Evolutionary conservation across 2,113 vertebrate genomes (phyloP), one percentile per base, ranked within the genome.

Genomic region (Cyprinodon brontotheroides): DNA sequence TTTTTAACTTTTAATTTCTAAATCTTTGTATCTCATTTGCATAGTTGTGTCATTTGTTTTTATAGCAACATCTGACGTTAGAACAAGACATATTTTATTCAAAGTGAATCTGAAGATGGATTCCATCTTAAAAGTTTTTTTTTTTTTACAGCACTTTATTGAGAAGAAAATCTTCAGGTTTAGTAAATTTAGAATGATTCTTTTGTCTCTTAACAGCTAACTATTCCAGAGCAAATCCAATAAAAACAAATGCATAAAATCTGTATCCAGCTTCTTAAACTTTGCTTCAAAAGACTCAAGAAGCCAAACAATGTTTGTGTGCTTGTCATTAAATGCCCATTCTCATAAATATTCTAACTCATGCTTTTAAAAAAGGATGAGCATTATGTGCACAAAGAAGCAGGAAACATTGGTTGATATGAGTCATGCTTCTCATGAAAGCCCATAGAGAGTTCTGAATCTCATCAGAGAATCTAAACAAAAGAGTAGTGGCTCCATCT

Each of bases 381-480:
- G 48, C 48, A 53, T 15, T 53, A 53, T 17, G 48, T 53, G 48
- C 48, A 53, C 4, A 15, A 53, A 53, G 48, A 8, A 53, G 17
- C 5, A 50, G 17, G 14, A 20, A 53, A 20, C 48, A 5, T 4
- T 20, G 15, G 48, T 53, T 53, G 48, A 15, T 6, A 53, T 53
- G 15, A 6, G 15, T 53, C 48, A 17, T 20, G 48, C 48, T 53
- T 53, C 48, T 20, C 4, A 17, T 53, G 48, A 53, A 5, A 20
- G 48, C 17, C 15, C 48, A 14, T 15, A 15, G 14, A 15, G 14
- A 74, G 41, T 65, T 39, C n/a, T 63, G 65, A 62, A 63, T 62
- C 60, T 81, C 39, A 61, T 53, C 37, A 75, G 75, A 77, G 73
- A 78, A 17, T 75, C 36, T 71, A 10, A 70, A 59, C 10, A 61